These are phyloP conservation scores for Coleophora flavipennella DNA, from an alignment of 2,888 invertebrate genomes.

Conservation along the genomic window DNA sequence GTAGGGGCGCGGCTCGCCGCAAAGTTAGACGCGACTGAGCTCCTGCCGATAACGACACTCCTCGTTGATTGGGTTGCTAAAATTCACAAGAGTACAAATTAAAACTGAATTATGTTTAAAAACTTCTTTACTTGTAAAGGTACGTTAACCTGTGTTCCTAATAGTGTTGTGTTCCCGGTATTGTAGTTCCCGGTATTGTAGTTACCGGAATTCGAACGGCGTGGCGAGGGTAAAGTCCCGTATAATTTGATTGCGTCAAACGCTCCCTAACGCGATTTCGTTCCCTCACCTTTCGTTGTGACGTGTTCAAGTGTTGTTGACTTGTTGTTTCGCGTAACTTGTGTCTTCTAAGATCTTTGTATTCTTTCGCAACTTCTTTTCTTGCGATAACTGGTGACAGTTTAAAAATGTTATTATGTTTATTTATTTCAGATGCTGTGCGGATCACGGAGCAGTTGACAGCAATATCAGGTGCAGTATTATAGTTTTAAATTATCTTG, in stretches of 20 bases:
- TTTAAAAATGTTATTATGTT: conserved; percentile 9
- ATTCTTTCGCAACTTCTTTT: conserved; percentile 20
- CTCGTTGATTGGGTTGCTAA: conserved; percentile 36
- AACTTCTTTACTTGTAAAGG: too few relatives aligned
- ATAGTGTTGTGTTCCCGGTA: too few relatives aligned
- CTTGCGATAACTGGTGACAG: conserved; percentile 16
- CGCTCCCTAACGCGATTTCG: conserved; percentile 46
- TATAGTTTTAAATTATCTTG: too few relatives aligned
- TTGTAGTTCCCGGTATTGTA: not conserved
- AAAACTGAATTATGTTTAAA: conserved; percentile 4
- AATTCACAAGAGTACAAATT: conserved; percentile 19
- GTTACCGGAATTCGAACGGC: not conserved
- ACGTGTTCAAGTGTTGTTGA: conserved; percentile 59
- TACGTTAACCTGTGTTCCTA: too few relatives aligned
- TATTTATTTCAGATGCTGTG: conserved; percentile 35
- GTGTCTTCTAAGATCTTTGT: conserved; percentile 20
- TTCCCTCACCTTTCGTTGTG: conserved; percentile 41
- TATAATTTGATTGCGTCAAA: conserved; percentile 51
- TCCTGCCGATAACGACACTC: conserved; percentile 56
- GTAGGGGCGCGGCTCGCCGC: conserved; percentile 72
- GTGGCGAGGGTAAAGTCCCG: conserved; percentile 21
- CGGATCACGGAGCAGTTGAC: conserved; percentile 10
- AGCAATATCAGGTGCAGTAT: too few relatives aligned
- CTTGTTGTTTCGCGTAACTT: conserved; percentile 51
- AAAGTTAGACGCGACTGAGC: conserved; percentile 71